Base-by-base conservation (phyloP, 2,888 invertebrate genomes). In the Chrysopilus asiliformis region DNA sequence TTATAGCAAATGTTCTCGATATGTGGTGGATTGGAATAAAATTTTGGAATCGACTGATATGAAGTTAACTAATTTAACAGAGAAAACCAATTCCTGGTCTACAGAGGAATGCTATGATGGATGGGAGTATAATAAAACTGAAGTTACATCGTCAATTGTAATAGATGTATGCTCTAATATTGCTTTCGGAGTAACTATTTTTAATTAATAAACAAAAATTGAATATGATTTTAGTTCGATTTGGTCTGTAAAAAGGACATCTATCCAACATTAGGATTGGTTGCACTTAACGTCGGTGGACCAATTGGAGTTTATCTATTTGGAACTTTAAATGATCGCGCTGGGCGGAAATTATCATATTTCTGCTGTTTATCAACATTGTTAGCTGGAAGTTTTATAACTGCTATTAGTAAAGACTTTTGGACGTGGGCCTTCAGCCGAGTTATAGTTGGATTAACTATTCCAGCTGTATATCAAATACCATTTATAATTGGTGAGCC, bases 391-490 rank as follows among this genome's bases (percentile, higher is more conserved):
- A 85, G 87, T 45, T 65, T 86, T 47, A 65, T 83, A 47, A 86
- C 87, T 4, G 83, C 86, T 3, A 68, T 79, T 35, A 78, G 89
- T 18, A 71, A 72, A 29, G 71, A 78, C 52, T 89, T 83, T 57
- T 82, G 82, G 79, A 72, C 74, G 44, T 91, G 91, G 86, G 76
- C 83, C 2, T 65, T 73, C 3, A 83, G 84, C 49, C 70, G 91
- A 43, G 67, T 79, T 13, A 68, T 87, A 32, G 89, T 90, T n/a
- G 93, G 93, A 3, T 64, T 89, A 5, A 87, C 90, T 0, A 84
- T 91, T 51, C 90, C 91, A 4, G 90, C 90, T 2, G 78, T 91
- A 26, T 90, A 91, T 60, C 89, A 90, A 65, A 90, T 91, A 60
- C 91, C 93, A 1, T 90, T 90, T 57, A 90, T 91, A 41, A 89